A percentile compares a stretch with the other conserved stretches of the same genome.
Conservation (phyloP, 1,140 invertebrate species). For the Neomicropteryx cornuta region DNA sequence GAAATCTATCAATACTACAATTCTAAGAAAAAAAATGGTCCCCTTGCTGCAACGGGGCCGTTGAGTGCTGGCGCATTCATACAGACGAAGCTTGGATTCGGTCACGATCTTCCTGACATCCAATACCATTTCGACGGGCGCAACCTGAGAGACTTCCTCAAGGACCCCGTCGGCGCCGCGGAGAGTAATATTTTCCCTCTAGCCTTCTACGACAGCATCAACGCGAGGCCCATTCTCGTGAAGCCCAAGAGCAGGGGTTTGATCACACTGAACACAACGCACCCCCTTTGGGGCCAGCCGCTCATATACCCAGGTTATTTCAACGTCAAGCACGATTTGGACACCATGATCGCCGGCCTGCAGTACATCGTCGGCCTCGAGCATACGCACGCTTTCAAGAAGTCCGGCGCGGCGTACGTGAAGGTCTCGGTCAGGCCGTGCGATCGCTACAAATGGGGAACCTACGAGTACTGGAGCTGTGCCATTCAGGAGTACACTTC, state of each 20-base stretch:
- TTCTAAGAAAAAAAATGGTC: constrained; percentile 31
- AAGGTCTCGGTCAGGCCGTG: constrained; percentile 49
- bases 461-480: constrained; percentile 63
- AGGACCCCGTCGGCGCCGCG: constrained; percentile 36
- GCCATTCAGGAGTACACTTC: constrained; percentile 50
- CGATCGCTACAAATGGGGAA: constrained; percentile 43
- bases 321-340: constrained; percentile 47
- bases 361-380: constrained; percentile 41
- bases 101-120: constrained; percentile 46
- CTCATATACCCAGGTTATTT: constrained; percentile 74
- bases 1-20: constrained; percentile 41
- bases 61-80: constrained; percentile 40
- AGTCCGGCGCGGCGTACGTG: constrained; percentile 42
- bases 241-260: constrained; percentile 61
- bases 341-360: constrained; percentile 46
- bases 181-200: constrained; percentile 36
- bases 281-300: constrained; percentile 63
- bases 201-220: constrained; percentile 38
- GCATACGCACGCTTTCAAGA: constrained; percentile 45
- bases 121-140: constrained; percentile 48
- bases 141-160: constrained; percentile 34
- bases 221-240: constrained; percentile 45
- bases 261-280: constrained; percentile 49
- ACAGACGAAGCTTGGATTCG: constrained; percentile 35
- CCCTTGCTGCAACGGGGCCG: constrained; percentile 37